Conservation (phyloP, 2,113 vertebrate species). For the Tylochromis polylepis region DNA sequence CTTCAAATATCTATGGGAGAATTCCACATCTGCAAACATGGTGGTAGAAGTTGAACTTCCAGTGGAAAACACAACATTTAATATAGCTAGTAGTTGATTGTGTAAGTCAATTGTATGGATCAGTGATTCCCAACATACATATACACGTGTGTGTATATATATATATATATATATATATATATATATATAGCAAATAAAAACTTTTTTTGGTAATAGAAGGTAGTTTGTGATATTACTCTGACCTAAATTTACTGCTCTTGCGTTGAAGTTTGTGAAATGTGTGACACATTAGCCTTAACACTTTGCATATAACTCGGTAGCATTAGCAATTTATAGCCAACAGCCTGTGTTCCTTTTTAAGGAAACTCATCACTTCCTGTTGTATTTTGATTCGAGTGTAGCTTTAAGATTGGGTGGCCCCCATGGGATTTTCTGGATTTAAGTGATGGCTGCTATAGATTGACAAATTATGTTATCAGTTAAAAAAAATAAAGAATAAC, state of each 20-base stretch:
- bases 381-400: not conserved
- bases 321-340: not conserved
- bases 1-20: not conserved
- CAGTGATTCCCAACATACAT: not conserved
- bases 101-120: not conserved
- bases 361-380: not conserved
- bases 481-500: not conserved
- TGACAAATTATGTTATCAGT: not conserved
- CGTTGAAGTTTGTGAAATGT: not conserved
- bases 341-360: not conserved
- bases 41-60: not conserved
- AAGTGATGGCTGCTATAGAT: not conserved
- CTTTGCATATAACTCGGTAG: accelerated
- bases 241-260: not conserved
- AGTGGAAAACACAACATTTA: not conserved
- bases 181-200: too few species aligned
- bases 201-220: too few species aligned
- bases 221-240: not conserved
- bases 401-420: not conserved
- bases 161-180: too few species aligned
- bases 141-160: too few species aligned
- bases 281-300: not conserved
- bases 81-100: not conserved
- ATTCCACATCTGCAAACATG: not conserved
- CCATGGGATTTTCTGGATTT: not conserved